Base-by-base conservation (phyloP, 2,888 invertebrate species). In the Athalia cordata region DNA sequence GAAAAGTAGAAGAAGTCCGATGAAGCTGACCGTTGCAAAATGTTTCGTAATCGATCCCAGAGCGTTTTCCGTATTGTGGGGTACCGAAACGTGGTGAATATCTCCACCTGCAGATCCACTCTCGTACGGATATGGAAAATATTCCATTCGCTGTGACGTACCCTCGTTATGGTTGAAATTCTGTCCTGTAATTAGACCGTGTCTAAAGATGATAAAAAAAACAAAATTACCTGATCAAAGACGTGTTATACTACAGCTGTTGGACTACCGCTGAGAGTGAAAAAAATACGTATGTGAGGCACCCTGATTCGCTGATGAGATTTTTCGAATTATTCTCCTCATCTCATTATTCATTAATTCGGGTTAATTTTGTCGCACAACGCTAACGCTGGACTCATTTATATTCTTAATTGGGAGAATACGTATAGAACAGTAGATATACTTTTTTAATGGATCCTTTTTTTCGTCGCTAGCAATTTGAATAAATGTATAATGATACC, bases 21-120 rank as follows among this genome's bases (percentile, higher is more conserved):
- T 89, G 78, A 90, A 90, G 72, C 89, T 87, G 75, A 89, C 89
- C 78, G 89, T 82, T 6, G 88, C 82, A 55, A 89, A 85, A 75
- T 89, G 89, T 79, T 88, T 90, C 9, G 89, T 81, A 0, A 87
- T 84, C 3, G 87, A 84, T 11, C 83, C 83, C 59, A 88, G 77
- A 43, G 86, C 82, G 57, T 84, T 81, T 64, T 78, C 82, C 52
- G 80, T 62, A 50, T 80, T 78, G 78, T 83, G 77, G 5, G 82
- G 80, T 9, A 85, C 66, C 8, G 85, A 83, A 76, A 86, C 84
- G 8, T 55, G 50, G 45, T 78, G 64, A 2, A 9, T 7, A 15
- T 78, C 70, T 52, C 74, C 78, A 6, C 59, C 13, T 50, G 62
- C 15, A 68, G 52, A 9, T 29, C 62, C 65, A 57, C 5, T 15